Percentiles rank a stretch among this genome's conserved stretches.
Conservation (phyloP, 2,797 vertebrate genomes). For the Knipowitschia caucasica region DNA sequence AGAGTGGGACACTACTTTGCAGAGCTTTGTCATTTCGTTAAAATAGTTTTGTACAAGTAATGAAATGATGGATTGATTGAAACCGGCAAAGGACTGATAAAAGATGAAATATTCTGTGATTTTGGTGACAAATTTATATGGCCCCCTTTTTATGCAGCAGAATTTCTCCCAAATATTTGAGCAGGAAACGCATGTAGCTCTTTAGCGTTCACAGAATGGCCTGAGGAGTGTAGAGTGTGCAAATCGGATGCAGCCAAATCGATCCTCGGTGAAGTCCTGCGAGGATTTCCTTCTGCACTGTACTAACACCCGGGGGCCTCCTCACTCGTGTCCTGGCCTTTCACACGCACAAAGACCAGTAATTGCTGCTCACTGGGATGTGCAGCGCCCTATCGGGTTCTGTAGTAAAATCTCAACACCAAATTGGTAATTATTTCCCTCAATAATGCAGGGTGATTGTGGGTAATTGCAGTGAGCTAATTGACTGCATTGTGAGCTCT, state of each 20-base stretch:
- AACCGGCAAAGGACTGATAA: too few species aligned
- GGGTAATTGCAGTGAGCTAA: constrained; percentile 66
- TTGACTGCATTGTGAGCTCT: constrained; percentile 59
- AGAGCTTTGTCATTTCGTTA: too few species aligned
- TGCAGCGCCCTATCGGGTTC: constrained; percentile 55
- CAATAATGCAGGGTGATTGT: constrained; percentile 57
- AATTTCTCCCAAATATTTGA: constrained; percentile 57
- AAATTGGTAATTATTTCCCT: constrained; percentile 72
- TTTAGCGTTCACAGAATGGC: constrained; percentile 45
- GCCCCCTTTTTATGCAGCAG: constrained; percentile 31
- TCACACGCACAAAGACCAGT: constrained; percentile 39
- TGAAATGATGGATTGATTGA: too few species aligned
- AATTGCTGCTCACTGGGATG: constrained; percentile 64
- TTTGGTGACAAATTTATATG: too few species aligned
- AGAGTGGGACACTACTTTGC: too few species aligned
- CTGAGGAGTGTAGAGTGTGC: constrained; percentile 7
- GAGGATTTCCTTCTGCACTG: constrained; percentile 14
- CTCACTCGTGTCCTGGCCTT: constrained; percentile 25
- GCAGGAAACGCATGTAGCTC: constrained; percentile 46
- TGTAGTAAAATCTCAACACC: constrained; percentile 58
- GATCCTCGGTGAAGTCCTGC: constrained; percentile 31
- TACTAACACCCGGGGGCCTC: constrained; percentile 20
- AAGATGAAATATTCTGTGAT: too few species aligned
- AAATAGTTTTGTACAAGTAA: too few species aligned
- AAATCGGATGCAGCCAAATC: constrained; percentile 49